Evolutionary conservation across 2,797 vertebrate genomes (phyloP).

Genomic region (Pseudotriccus pelzelni): DNA sequence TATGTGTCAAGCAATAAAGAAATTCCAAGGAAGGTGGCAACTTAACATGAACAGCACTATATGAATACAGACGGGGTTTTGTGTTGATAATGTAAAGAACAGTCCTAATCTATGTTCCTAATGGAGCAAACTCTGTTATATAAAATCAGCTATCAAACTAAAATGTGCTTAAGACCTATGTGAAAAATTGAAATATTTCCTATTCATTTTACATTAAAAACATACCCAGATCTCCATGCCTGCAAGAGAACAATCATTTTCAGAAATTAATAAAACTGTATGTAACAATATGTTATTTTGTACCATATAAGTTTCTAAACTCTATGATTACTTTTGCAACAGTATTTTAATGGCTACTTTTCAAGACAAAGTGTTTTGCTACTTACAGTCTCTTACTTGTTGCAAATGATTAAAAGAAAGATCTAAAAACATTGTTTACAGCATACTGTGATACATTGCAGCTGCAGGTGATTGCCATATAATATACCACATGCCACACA

Average conservation of each 20-base stretch:
- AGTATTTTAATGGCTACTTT: slow-evolving; percentile 40
- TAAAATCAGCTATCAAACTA: background rate
- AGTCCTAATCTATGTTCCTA: background rate
- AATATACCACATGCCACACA: background rate
- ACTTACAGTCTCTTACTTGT: background rate
- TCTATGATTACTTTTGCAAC: slow-evolving; percentile 24
- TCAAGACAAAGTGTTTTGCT: slow-evolving; percentile 49
- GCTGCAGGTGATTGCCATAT: background rate
- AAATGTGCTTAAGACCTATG: background rate
- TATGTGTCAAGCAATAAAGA: background rate
- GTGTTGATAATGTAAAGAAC: background rate
- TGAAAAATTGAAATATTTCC: slow-evolving; percentile 1
- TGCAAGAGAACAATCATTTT: slow-evolving; percentile 26
- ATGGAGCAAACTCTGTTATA: background rate
- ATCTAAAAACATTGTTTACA: background rate
- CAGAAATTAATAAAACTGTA: slow-evolving; percentile 24
- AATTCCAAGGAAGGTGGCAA: background rate
- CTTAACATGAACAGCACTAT: background rate
- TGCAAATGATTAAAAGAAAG: slow-evolving; percentile 21
- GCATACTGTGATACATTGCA: background rate
- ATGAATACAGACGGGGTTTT: background rate
- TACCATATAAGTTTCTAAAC: slow-evolving; percentile 31
- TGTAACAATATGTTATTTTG: background rate
- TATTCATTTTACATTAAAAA: slow-evolving; percentile 35
- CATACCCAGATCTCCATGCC: background rate